These are phyloP conservation scores for Mythimna vitellina DNA, from an alignment of 2,888 invertebrate genomes.

Conservation along the genomic window DNA sequence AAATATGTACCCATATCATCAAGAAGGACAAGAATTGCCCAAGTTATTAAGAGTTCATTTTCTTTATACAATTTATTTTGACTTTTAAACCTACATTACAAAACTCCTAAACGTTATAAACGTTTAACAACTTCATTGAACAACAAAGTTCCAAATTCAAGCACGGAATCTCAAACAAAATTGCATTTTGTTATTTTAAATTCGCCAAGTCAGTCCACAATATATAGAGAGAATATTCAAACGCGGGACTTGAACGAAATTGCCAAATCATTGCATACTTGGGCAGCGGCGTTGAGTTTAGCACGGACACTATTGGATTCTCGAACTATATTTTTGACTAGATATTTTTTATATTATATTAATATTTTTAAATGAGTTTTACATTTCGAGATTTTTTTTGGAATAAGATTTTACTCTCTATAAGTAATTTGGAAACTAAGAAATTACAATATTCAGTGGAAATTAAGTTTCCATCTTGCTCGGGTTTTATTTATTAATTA, in stretches of 20 bases:
- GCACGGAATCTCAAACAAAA: conserved; percentile 35
- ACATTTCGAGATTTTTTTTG: conserved; percentile 8
- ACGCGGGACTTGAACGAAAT: conserved; percentile 74
- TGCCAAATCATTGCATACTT: conserved; percentile 78
- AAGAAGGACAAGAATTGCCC: too few relatives aligned
- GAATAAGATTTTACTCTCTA: background rate
- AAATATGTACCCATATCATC: too few relatives aligned
- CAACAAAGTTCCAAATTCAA: conserved; percentile 22
- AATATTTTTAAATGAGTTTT: conserved; percentile 64
- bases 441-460: background rate
- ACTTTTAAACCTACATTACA: background rate
- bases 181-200: conserved; percentile 63
- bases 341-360: conserved; percentile 44
- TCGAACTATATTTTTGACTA: conserved; percentile 60
- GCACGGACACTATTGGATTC: conserved; percentile 69
- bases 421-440: too few relatives aligned
- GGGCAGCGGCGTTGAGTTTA: conserved; percentile 52
- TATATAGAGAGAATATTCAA: conserved; percentile 75
- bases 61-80: too few relatives aligned
- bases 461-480: background rate
- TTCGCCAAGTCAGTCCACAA: conserved; percentile 66
- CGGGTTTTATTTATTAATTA: background rate
- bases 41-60: too few relatives aligned
- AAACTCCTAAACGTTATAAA: background rate
- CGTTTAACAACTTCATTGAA: background rate